Evolutionary conservation across 2,888 invertebrate species (phyloP), one percentile per base, ranked within the genome.

Genomic region (Sinopyrophorus schimmeli): DNA sequence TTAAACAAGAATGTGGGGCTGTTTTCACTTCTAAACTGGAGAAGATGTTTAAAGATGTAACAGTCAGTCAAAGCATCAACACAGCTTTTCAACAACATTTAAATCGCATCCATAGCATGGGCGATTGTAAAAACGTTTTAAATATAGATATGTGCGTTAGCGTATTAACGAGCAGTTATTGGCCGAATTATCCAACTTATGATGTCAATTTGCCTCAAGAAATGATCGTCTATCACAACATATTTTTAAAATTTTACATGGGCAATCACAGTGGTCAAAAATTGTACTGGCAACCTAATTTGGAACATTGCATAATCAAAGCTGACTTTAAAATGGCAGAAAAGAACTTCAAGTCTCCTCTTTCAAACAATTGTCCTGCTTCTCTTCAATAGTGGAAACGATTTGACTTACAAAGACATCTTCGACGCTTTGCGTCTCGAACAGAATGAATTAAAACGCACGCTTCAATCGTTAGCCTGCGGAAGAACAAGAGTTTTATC

Each of bases 1-100:
- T 99, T 58, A 97, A 97, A 69, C 92, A 94, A 71, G 98, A 99
- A 77, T 99, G 99, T 70, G 99, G 99, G 1, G 92, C 93, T 21
- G 94, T 91, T 1, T 99, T 98, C 73, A 99, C 98, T 0, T 91
- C 92, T 55, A 98, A 98, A 73, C 77, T 99, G 7, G 98, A 99
- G 73, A 97, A 97, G 60, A 99, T 99, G 98, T 98, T 99, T 72
- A 96, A 96, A 69, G 99, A 99, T 65, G 97, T 99, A 89, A 96
- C 97, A 70, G 77, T 97, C 21, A 96, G 96, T 48, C 90, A 92
- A 72, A 95, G 95, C 68, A 89, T 98, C 55, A 95, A 92, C 75
- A 83, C 87, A 56, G 87, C 92, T 5, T 98, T 97, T 75, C 95
- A 90, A 74, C 93, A 94, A 80, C 87, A 63, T 18, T 31, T 62